These are phyloP conservation scores for Ophion costatus DNA, from an alignment of 2,888 invertebrate species.

Conservation along the genomic window DNA sequence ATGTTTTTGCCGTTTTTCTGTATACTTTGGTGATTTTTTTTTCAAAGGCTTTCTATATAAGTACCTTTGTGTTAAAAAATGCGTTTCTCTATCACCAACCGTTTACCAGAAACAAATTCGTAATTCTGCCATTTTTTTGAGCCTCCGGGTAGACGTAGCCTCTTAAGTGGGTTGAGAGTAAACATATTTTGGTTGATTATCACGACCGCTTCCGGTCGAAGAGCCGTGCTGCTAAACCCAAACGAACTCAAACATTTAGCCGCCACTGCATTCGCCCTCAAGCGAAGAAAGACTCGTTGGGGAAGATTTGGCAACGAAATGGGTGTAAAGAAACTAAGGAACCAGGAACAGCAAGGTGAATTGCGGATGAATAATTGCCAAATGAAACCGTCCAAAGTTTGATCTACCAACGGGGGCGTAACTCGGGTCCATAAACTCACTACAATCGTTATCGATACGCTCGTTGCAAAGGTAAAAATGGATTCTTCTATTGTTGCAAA, in stretches of 20 bases:
- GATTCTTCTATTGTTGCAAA: conserved; percentile 11
- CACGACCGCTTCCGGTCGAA: not conserved
- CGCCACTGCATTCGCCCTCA: not conserved
- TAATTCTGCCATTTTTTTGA: no score
- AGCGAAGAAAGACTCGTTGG: not conserved
- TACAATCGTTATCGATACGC: not conserved
- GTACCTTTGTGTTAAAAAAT: no score
- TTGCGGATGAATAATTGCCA: not conserved
- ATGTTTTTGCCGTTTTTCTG: no score
- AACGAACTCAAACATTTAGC: not conserved
- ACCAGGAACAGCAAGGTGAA: not conserved
- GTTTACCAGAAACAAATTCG: no score
- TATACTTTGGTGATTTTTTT: no score
- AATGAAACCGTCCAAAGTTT: not conserved
- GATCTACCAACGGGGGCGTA: not conserved
- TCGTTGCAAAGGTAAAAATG: not conserved
- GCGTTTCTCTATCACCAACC: no score
- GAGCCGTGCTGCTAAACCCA: not conserved
- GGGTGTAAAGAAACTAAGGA: not conserved
- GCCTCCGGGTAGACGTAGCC: no score
- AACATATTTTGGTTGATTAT: not conserved
- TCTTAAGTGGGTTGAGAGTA: not conserved
- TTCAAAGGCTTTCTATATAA: no score
- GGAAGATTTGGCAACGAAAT: not conserved
- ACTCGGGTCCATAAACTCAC: not conserved